These are phyloP conservation scores for Nasua narica DNA, from an alignment of 2,797 vertebrate genomes.

Conservation along the genomic window DNA sequence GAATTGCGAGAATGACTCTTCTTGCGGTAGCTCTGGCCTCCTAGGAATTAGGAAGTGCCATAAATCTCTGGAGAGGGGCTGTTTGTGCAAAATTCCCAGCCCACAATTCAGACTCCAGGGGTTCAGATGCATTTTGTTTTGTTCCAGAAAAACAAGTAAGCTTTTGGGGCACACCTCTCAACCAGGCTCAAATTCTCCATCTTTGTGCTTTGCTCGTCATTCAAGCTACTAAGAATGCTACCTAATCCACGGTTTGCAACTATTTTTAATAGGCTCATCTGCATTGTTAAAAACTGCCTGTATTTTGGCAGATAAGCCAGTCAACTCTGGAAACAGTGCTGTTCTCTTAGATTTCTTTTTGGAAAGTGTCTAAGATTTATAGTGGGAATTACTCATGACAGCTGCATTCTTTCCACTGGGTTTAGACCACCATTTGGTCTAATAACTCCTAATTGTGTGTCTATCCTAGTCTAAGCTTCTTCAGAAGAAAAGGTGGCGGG, in stretches of 20 bases:
- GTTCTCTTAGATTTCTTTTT: slow-evolving; percentile 69
- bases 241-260: slow-evolving; percentile 1
- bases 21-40: slow-evolving; percentile 39
- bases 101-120: slow-evolving; percentile 28
- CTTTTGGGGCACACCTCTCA: not conserved
- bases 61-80: slow-evolving; percentile 55
- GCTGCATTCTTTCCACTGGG: slow-evolving; percentile 75
- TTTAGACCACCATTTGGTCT: slow-evolving; percentile 67
- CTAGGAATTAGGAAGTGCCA: slow-evolving; percentile 53
- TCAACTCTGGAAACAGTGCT: slow-evolving; percentile 16
- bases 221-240: not conserved
- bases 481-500: slow-evolving; percentile 37
- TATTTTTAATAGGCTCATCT: slow-evolving; percentile 61
- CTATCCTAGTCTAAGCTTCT: slow-evolving; percentile 71
- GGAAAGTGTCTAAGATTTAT: slow-evolving; percentile 66
- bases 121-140: not conserved
- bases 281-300: slow-evolving; percentile 35
- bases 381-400: slow-evolving; percentile 75
- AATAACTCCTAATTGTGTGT: slow-evolving; percentile 67
- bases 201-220: not conserved
- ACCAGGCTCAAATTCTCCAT: not conserved
- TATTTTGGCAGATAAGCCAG: slow-evolving; percentile 53
- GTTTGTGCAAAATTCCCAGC: slow-evolving; percentile 34
- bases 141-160: slow-evolving; percentile 46
- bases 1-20: not conserved